Percentiles rank a stretch among this genome's conserved stretches.
Conservation (phyloP, 2,113 vertebrate species). For the Mormyrus lacerda region DNA sequence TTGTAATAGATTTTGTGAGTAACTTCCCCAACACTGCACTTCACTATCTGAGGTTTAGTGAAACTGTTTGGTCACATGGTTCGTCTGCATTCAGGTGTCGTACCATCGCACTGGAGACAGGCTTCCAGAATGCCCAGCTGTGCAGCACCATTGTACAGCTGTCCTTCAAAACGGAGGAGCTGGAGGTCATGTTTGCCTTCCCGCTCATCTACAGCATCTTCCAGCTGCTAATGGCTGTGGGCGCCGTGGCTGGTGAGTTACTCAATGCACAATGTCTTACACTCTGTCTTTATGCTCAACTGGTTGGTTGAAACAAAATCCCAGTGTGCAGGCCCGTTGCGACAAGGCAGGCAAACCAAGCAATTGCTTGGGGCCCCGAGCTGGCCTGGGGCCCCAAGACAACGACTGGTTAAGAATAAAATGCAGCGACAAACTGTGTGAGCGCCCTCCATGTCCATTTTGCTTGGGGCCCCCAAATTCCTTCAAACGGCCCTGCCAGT, state of each 20-base stretch:
- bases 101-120: conserved; percentile 89
- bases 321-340: no score
- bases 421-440: no score
- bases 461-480: no score
- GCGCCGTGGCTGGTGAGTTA: conserved; percentile 67
- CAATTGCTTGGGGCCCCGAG: no score
- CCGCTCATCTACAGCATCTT: conserved; percentile 95
- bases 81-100: conserved; percentile 65
- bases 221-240: conserved; percentile 61
- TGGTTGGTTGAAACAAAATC: no score
- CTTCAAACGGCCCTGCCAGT: no score
- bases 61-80: neutral
- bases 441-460: no score
- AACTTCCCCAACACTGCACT: neutral
- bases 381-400: no score
- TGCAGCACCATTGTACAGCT: conserved; percentile 89
- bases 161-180: conserved; percentile 73
- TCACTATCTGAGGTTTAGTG: neutral
- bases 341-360: no score
- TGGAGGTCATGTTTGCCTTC: conserved; percentile 82
- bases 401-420: no score
- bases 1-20: neutral
- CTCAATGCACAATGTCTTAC: neutral
- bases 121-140: conserved; percentile 87
- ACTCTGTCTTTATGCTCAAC: neutral